Conservation (phyloP, 2,797 vertebrate genomes). For the Enteromius argenteus region DNA sequence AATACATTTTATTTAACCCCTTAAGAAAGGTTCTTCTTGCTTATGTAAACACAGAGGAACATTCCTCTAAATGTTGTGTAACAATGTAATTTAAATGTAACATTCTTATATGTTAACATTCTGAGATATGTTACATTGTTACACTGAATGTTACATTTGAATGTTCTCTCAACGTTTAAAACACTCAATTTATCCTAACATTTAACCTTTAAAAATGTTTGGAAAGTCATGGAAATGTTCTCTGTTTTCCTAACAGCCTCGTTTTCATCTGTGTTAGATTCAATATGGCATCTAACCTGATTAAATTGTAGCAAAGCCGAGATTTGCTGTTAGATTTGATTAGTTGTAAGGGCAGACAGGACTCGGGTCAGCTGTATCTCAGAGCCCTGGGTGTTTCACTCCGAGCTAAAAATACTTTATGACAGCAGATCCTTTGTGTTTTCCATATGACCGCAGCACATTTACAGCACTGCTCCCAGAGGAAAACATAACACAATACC, state of each 20-base stretch:
- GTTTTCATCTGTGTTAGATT: neutral
- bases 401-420: conserved; percentile 13
- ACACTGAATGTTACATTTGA: neutral
- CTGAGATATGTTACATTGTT: neutral
- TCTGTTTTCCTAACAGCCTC: neutral
- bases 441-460: conserved; percentile 8
- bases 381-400: neutral
- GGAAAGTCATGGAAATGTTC: neutral
- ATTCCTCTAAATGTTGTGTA: too few relatives aligned
- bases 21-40: neutral
- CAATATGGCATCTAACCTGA: neutral
- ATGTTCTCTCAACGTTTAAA: neutral
- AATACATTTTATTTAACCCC: too few relatives aligned
- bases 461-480: neutral
- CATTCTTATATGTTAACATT: neutral
- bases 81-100: neutral
- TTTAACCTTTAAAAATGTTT: neutral
- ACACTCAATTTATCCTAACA: neutral
- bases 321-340: neutral
- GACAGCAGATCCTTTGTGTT: conserved; percentile 12
- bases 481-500: conserved; percentile 11
- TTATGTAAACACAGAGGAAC: neutral
- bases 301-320: neutral
- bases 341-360: neutral
- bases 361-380: neutral